These are phyloP conservation scores for Sinocyclocheilus maitianheensis DNA, from an alignment of 2,113 vertebrate genomes.

Conservation along the genomic window DNA sequence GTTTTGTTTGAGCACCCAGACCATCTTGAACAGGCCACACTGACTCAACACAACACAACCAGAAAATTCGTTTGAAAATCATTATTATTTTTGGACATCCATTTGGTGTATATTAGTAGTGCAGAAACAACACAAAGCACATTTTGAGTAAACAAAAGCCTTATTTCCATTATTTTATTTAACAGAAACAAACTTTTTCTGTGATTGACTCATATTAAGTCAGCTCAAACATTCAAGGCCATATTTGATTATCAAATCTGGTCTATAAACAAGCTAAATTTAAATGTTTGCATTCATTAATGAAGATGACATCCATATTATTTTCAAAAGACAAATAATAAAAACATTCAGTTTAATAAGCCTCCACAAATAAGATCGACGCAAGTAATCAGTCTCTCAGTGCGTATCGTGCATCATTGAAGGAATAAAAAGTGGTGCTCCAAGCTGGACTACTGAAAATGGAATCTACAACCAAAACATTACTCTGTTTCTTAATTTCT, in stretches of 20 bases:
- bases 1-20: neutral
- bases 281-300: neutral
- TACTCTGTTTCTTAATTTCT: neutral
- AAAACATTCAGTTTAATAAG: constrained; percentile 22
- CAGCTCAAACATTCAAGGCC: constrained; percentile 36
- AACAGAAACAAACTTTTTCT: constrained; percentile 13
- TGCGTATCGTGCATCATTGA: constrained; percentile 41
- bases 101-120: neutral
- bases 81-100: neutral
- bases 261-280: neutral
- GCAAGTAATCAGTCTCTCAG: constrained; percentile 39
- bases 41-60: neutral
- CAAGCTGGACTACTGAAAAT: constrained; percentile 37
- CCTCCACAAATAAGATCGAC: constrained; percentile 27
- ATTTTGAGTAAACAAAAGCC: neutral
- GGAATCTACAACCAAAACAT: constrained; percentile 33
- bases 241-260: constrained; percentile 23
- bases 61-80: neutral
- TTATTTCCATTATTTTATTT: constrained; percentile 25
- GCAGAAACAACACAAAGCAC: neutral
- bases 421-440: constrained; percentile 36
- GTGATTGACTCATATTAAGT: neutral
- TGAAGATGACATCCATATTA: neutral
- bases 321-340: constrained; percentile 32
- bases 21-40: neutral